phyloP scores from a whole-genome alignment of 2,888 invertebrate genomes.

The Ferdinandea cuprea region DNA sequence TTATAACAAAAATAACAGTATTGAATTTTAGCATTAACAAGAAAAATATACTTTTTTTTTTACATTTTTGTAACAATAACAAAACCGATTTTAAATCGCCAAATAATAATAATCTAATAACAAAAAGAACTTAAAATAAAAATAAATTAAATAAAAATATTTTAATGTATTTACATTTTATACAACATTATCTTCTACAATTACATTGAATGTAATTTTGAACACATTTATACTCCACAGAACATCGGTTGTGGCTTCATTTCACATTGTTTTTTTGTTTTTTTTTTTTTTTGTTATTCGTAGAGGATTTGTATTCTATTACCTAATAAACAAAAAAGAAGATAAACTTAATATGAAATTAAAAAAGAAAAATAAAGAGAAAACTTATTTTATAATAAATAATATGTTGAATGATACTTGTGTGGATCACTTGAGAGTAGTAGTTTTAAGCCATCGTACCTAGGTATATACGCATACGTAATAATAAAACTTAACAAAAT shows the following conservation, averaged over 20 bases:
- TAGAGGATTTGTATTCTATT: constrained; percentile 56
- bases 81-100: constrained; percentile 62
- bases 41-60: constrained; percentile 39
- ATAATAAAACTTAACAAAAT: constrained; percentile 46
- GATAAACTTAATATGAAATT: constrained; percentile 6
- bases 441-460: constrained; percentile 69
- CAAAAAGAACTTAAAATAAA: constrained; percentile 13
- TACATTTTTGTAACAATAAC: constrained; percentile 44
- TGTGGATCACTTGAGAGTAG: constrained; percentile 73
- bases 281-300: constrained; percentile 38
- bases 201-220: constrained; percentile 73
- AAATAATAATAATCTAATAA: constrained; percentile 31
- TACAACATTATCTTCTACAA: constrained; percentile 71
- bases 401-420: constrained; percentile 1
- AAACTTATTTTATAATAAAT: background rate
- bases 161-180: constrained; percentile 69
- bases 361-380: constrained; percentile 3
- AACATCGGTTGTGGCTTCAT: constrained; percentile 72
- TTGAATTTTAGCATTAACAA: constrained; percentile 67
- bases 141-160: constrained; percentile 12
- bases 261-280: constrained; percentile 50
- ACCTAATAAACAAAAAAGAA: constrained; percentile 36
- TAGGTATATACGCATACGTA: constrained; percentile 66
- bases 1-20: constrained; percentile 73
- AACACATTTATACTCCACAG: constrained; percentile 74